phyloP scores from a whole-genome alignment of 2,888 invertebrate species.

The Sacculina carcini region DNA sequence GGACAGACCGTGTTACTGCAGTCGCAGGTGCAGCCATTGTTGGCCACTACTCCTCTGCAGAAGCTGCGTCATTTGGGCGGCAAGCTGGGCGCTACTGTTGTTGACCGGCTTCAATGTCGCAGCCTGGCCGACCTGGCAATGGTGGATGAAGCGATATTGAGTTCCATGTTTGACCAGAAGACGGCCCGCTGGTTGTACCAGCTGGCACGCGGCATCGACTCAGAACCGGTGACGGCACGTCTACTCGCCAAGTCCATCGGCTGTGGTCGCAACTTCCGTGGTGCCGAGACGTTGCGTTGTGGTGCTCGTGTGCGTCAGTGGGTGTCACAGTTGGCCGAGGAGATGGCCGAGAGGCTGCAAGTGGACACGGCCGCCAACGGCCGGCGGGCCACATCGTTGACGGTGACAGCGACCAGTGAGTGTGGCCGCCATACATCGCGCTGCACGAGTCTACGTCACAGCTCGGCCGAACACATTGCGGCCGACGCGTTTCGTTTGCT shows the following conservation, averaged over 20 bases:
- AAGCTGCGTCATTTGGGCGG: conserved; percentile 81
- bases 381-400: conserved; percentile 38
- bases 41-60: too few species aligned
- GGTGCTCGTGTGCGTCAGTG: conserved; percentile 39
- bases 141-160: conserved; percentile 42
- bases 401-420: conserved; percentile 38
- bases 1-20: conserved; percentile 57
- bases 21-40: conserved; percentile 35
- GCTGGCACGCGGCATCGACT: conserved; percentile 59
- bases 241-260: conserved; percentile 78
- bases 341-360: conserved; percentile 54
- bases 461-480: conserved; percentile 36
- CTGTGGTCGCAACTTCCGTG: conserved; percentile 79
- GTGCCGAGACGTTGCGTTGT: conserved; percentile 36
- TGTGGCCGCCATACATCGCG: conserved; percentile 32
- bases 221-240: conserved; percentile 57
- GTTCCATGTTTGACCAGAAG: conserved; percentile 51
- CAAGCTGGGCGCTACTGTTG: conserved; percentile 61
- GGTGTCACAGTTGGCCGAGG: conserved; percentile 49
- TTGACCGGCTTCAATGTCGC: conserved; percentile 40
- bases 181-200: conserved; percentile 62
- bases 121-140: conserved; percentile 51
- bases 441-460: conserved; percentile 31
- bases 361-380: conserved; percentile 29
- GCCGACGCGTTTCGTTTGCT: conserved; percentile 37